phyloP scores from a whole-genome alignment of 30 jellyfish, hydroid and myxozoan species.

The Nemopilema nomurai region DNA sequence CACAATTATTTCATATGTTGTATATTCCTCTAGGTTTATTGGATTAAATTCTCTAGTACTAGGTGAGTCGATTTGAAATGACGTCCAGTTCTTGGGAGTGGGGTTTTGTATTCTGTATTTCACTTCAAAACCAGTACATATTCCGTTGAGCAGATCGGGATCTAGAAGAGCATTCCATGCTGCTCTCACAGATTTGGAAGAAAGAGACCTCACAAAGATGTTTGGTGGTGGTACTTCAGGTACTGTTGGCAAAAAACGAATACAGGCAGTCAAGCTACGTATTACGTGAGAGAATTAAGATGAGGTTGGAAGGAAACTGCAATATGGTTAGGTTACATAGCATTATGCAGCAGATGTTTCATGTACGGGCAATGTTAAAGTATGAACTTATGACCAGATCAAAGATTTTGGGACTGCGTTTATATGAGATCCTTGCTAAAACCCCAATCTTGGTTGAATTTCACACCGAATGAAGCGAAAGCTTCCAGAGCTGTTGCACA shows the following conservation, averaged over 20 bases:
- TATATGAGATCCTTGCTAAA: too few species aligned
- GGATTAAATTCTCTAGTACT: neutral
- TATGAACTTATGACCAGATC: too few species aligned
- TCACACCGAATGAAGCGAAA: too few species aligned
- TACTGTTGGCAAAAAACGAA: neutral
- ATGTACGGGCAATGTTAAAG: too few species aligned
- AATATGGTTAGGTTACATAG: too few species aligned
- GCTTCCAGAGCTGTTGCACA: too few species aligned
- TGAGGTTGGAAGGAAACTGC: too few species aligned
- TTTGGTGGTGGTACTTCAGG: conserved; percentile 1
- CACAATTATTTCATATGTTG: neutral
- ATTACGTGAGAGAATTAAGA: too few species aligned
- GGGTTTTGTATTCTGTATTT: neutral
- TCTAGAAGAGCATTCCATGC: neutral
- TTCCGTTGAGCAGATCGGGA: neutral
- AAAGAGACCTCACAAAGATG: neutral
- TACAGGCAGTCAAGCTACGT: too few species aligned
- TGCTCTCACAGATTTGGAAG: neutral
- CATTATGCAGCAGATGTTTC: too few species aligned
- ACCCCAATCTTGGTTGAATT: too few species aligned
- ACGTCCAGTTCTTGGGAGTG: neutral
- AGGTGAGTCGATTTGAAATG: neutral
- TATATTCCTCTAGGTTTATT: neutral
- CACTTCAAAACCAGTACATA: conserved; percentile 6
- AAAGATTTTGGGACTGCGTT: too few species aligned